Evolutionary conservation across 2,113 vertebrate genomes (phyloP).

Genomic region (Chaetorhynchus papuensis): DNA sequence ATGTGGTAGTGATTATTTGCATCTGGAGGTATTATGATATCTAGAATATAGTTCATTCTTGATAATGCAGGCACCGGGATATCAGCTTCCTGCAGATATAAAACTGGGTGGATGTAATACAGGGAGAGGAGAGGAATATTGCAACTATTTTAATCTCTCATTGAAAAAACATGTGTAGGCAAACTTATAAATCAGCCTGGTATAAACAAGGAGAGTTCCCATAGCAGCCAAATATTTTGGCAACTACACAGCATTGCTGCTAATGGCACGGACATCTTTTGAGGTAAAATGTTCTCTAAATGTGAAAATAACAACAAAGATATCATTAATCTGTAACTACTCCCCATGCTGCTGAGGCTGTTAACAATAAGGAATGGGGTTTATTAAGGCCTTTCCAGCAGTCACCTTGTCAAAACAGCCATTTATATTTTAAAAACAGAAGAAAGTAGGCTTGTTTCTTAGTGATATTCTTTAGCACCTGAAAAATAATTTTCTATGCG

Average conservation of each 20-base stretch:
- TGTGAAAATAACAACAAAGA: background rate
- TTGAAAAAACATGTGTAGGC: conserved; percentile 31
- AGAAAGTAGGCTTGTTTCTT: background rate
- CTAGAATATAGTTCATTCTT: background rate
- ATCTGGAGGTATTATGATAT: background rate
- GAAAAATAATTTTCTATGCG: background rate
- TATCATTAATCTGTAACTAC: background rate
- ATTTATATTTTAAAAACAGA: background rate
- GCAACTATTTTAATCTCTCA: conserved; percentile 26
- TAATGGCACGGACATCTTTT: background rate
- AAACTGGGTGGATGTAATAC: background rate
- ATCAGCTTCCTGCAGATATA: background rate
- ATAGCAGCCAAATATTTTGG: conserved; percentile 50
- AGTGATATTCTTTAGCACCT: background rate
- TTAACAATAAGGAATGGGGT: background rate
- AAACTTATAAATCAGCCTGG: conserved; percentile 5
- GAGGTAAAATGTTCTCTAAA: conserved; percentile 12
- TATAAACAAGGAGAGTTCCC: conserved; percentile 41
- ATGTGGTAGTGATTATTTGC: background rate
- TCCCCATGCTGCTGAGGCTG: background rate
- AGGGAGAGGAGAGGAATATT: background rate
- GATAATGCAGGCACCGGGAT: background rate
- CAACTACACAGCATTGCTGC: background rate
- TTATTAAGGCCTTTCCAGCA: background rate
- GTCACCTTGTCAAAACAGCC: background rate